These are phyloP conservation scores for Syritta pipiens DNA, from an alignment of 2,888 invertebrate genomes.

Conservation along the genomic window DNA sequence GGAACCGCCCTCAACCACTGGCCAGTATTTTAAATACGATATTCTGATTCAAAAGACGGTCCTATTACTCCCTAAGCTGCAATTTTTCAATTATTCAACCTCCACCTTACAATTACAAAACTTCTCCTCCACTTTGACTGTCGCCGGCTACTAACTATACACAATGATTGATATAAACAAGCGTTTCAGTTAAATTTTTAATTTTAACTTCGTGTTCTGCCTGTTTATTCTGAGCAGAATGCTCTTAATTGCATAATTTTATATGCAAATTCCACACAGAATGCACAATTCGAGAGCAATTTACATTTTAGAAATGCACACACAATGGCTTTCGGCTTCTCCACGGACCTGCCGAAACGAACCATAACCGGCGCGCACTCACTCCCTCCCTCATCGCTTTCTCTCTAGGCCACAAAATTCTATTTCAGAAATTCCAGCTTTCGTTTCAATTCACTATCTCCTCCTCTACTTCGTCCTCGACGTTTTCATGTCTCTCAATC, in stretches of 20 bases:
- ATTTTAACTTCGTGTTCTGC: slow-evolving; percentile 13
- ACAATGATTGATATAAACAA: not conserved
- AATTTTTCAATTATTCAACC: no score
- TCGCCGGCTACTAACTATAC: no score
- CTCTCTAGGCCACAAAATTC: slow-evolving; percentile 22
- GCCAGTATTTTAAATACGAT: no score
- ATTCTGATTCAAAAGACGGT: no score
- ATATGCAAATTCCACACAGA: slow-evolving; percentile 49
- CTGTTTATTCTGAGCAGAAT: slow-evolving; percentile 33
- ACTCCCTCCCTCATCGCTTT: no score
- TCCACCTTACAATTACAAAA: no score
- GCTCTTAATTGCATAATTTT: slow-evolving; percentile 60
- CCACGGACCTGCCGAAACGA: slow-evolving; percentile 6
- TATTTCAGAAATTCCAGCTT: slow-evolving; percentile 48
- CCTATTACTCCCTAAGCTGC: no score
- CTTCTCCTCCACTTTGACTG: no score
- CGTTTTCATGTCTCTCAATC: slow-evolving; percentile 42
- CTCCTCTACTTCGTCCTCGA: not conserved
- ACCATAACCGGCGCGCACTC: no score
- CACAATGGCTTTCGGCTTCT: slow-evolving; percentile 22
- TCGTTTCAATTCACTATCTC: slow-evolving; percentile 23
- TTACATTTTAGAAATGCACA: slow-evolving; percentile 52
- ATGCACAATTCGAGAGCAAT: slow-evolving; percentile 43
- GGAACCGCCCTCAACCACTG: no score
- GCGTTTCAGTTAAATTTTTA: slow-evolving; percentile 8